These are phyloP conservation scores for Gambelia wislizenii DNA, from an alignment of 2,797 vertebrate genomes.

Conservation along the genomic window DNA sequence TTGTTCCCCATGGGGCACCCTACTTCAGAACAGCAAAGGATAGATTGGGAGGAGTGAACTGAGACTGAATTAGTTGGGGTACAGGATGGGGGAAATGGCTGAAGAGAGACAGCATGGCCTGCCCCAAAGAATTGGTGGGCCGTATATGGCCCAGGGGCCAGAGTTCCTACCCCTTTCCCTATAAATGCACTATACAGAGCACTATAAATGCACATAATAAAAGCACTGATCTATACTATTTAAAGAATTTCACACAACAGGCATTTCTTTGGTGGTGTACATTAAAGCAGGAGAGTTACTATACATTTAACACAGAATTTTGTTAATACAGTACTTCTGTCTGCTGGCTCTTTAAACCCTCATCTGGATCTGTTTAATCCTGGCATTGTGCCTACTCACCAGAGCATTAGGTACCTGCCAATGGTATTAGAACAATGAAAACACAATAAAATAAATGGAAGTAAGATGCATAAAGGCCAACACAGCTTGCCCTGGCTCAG, in stretches of 20 bases:
- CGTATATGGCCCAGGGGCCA: too few species aligned
- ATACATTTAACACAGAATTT: background rate
- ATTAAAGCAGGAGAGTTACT: background rate
- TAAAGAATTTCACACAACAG: background rate
- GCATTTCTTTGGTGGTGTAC: too few species aligned
- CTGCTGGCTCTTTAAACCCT: background rate
- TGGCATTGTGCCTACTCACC: background rate
- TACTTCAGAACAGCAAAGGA: too few species aligned
- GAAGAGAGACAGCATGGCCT: too few species aligned
- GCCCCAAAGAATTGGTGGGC: too few species aligned
- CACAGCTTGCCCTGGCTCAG: background rate
- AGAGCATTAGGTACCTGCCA: background rate
- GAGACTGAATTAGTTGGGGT: too few species aligned
- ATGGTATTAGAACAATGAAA: slow-evolving; percentile 33
- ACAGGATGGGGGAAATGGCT: too few species aligned
- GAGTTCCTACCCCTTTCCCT: too few species aligned
- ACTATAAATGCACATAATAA: too few species aligned
- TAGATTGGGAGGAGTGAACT: too few species aligned
- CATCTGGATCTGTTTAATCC: slow-evolving; percentile 10
- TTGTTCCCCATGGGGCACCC: too few species aligned
- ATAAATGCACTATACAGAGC: too few species aligned
- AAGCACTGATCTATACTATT: background rate
- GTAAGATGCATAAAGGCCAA: slow-evolving; percentile 9
- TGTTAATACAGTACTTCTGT: background rate
- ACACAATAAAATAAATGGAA: slow-evolving; percentile 21